Evolutionary conservation across 2,113 vertebrate species (phyloP), one percentile per base, ranked within the genome.

Genomic region (Hippocampus guttulatus): DNA sequence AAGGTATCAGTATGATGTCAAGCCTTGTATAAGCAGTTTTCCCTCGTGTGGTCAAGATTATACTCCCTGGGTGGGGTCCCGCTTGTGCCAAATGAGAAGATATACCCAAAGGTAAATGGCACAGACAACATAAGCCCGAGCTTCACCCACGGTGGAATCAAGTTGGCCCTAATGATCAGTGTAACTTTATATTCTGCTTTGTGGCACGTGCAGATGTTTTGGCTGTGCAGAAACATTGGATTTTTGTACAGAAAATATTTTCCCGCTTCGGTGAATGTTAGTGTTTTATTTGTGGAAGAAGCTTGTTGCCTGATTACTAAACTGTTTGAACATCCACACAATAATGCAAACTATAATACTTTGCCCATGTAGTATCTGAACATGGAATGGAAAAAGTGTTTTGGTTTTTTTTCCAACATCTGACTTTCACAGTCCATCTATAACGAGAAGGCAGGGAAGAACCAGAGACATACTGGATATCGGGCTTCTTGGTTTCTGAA

Each of bases 201-300:
- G 3, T 8, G 54, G 27, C 68, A n/a, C 33, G 27, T 71, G 64
- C 55, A 67, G 30, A 57, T 43, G 2, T 71, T 74, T 62, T n/a
- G 38, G 54, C 54, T 20, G 3, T 67, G 64, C 49, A 25, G 74
- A 74, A 69, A 69, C 67, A 82, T 55, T 55, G 45, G 69, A 62
- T 33, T 27, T 55, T 74, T 74, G 68, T 69, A 67, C 77, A 86
- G 71, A 73, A 68, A 67, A 54, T 69, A 71, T 75, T 73, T 66
- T 78, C 77, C 67, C 79, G 67, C 67, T 73, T 71, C 47, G 0
- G 27, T 85, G 84, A 87, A 85, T 90, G 84, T 77, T 78, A 54
- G 78, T 88, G 85, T 90, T 90, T 88, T 80, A 90, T 92, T 87
- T 88, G 77, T 12, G 27, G 27, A 9, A 41, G 41, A 82, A 71